Conservation (phyloP, 2,888 invertebrate genomes). For the Cerceris ruficornis region DNA sequence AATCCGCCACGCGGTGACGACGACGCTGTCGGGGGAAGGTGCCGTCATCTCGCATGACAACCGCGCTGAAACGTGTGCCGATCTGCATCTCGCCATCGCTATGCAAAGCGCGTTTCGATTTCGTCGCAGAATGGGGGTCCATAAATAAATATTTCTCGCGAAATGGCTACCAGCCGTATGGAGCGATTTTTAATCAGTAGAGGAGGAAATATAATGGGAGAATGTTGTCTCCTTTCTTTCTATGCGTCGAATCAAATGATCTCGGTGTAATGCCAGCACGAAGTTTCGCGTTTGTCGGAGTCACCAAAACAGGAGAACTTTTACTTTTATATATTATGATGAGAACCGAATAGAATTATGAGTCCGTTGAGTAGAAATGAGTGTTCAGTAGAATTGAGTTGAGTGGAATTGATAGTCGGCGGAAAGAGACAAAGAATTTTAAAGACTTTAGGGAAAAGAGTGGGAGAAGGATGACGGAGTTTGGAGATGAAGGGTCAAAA, state of each 20-base stretch:
- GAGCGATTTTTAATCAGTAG: slow-evolving; percentile 29
- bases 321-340: too few relatives aligned
- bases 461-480: too few relatives aligned
- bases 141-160: slow-evolving; percentile 59
- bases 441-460: too few relatives aligned
- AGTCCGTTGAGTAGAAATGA: too few relatives aligned
- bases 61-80: slow-evolving; percentile 39
- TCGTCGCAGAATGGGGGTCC: slow-evolving; percentile 44
- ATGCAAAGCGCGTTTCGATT: slow-evolving; percentile 66
- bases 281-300: too few relatives aligned
- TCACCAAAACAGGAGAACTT: too few relatives aligned
- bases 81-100: slow-evolving; percentile 56
- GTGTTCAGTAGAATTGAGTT: too few relatives aligned
- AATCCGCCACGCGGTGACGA: slow-evolving; percentile 46
- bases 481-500: too few relatives aligned
- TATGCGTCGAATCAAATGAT: background rate
- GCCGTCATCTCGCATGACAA: slow-evolving; percentile 56
- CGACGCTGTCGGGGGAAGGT: slow-evolving; percentile 23
- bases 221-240: background rate
- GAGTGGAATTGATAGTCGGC: too few relatives aligned
- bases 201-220: slow-evolving; percentile 3
- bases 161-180: slow-evolving; percentile 34
- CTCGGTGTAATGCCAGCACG: too few relatives aligned
- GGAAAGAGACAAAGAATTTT: too few relatives aligned
- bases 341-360: too few relatives aligned